These are phyloP conservation scores for Agrochola lota DNA, from an alignment of 2,888 invertebrate genomes.

Conservation along the genomic window DNA sequence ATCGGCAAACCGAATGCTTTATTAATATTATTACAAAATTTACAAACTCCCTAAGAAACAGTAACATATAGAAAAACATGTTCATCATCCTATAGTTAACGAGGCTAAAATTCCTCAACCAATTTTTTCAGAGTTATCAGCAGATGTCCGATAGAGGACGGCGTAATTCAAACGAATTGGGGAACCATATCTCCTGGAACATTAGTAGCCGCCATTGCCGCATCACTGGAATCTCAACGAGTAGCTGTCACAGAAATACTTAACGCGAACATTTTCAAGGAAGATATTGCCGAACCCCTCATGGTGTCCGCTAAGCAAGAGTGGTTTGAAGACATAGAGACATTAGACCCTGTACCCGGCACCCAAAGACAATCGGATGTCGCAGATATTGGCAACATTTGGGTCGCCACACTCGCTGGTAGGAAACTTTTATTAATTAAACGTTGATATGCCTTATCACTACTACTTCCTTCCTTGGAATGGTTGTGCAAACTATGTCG, in stretches of 20 bases:
- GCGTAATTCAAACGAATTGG: slow-evolving; percentile 92
- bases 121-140: slow-evolving; percentile 80
- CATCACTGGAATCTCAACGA: slow-evolving; percentile 91
- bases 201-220: slow-evolving; percentile 91
- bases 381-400: slow-evolving; percentile 87
- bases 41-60: too few species aligned
- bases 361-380: slow-evolving; percentile 68
- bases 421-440: slow-evolving; percentile 17
- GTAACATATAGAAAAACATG: neutral
- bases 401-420: slow-evolving; percentile 60
- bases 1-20: neutral
- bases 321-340: slow-evolving; percentile 82
- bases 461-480: slow-evolving; percentile 25
- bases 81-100: neutral
- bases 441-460: slow-evolving; percentile 27
- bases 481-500: slow-evolving; percentile 7
- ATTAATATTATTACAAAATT: too few species aligned
- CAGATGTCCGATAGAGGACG: slow-evolving; percentile 92
- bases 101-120: neutral
- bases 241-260: slow-evolving; percentile 88
- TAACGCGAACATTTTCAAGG: slow-evolving; percentile 82
- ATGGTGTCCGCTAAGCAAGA: slow-evolving; percentile 82
- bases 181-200: slow-evolving; percentile 91
- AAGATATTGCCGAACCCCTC: slow-evolving; percentile 82
- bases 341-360: slow-evolving; percentile 67